Conservation (phyloP, 1,140 invertebrate genomes). For the Hyles euphorbiae region DNA sequence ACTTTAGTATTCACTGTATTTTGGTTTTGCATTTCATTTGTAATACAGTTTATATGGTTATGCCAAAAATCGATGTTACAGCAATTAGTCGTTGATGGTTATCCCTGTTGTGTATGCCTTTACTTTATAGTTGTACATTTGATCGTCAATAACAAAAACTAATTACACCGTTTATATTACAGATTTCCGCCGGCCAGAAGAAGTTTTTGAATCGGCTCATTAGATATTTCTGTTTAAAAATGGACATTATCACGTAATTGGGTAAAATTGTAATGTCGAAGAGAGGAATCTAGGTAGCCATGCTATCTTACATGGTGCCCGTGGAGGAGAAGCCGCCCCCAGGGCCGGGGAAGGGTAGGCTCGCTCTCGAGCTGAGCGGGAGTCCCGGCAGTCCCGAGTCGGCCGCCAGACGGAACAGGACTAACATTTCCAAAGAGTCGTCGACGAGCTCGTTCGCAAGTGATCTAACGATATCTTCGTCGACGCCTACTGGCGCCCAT, state of each 20-base stretch:
- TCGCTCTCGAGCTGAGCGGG: slow-evolving; percentile 67
- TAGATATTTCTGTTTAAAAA: slow-evolving; percentile 1
- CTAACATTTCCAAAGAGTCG: slow-evolving; percentile 75
- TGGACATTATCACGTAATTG: slow-evolving; percentile 1
- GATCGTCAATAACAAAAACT: too few relatives aligned
- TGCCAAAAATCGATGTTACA: too few relatives aligned
- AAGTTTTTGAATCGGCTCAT: too few relatives aligned
- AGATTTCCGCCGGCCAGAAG: too few relatives aligned
- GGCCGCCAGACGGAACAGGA: slow-evolving; percentile 39
- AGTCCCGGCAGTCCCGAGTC: slow-evolving; percentile 54
- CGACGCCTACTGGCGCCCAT: slow-evolving; percentile 73
- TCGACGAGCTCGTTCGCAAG: slow-evolving; percentile 77
- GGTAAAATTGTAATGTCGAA: slow-evolving; percentile 22
- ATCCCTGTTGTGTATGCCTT: too few relatives aligned
- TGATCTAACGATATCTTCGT: slow-evolving; percentile 75
- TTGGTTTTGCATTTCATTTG: too few relatives aligned
- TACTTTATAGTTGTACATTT: too few relatives aligned
- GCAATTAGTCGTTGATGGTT: too few relatives aligned
- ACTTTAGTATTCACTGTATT: too few relatives aligned
- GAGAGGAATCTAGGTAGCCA: slow-evolving; percentile 42
- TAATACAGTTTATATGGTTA: too few relatives aligned
- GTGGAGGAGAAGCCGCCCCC: slow-evolving; percentile 79
- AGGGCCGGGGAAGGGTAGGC: slow-evolving; percentile 70
- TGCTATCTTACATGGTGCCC: slow-evolving; percentile 81
- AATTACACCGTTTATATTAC: too few relatives aligned